These are phyloP conservation scores for Todiramphus saurophagus DNA, from an alignment of 2,113 vertebrate genomes.

Conservation along the genomic window DNA sequence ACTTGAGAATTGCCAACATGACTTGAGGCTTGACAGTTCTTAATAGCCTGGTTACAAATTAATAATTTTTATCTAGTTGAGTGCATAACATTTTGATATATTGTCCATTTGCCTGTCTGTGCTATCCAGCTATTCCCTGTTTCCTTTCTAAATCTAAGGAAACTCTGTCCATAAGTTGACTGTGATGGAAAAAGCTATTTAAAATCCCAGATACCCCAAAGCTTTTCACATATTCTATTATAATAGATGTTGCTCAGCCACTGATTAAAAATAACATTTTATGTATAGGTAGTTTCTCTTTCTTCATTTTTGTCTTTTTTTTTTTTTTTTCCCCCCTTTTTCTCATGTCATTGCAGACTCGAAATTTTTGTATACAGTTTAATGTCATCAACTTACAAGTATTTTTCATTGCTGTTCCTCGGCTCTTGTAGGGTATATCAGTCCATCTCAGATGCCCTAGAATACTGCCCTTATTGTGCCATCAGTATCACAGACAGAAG, in stretches of 20 bases:
- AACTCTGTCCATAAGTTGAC: neutral
- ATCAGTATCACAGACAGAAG: neutral
- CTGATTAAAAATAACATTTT: neutral
- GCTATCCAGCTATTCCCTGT: neutral
- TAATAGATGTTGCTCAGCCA: neutral
- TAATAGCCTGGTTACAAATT: slow-evolving; percentile 45
- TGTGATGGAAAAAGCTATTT: neutral
- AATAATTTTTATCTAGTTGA: slow-evolving; percentile 39
- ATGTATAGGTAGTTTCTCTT: neutral
- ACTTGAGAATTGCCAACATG: slow-evolving; percentile 17
- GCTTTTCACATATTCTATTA: neutral
- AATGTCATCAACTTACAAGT: neutral
- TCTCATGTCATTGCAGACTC: neutral
- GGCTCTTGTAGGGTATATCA: neutral
- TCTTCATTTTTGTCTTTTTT: neutral
- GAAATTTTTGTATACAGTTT: neutral
- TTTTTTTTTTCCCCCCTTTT: neutral
- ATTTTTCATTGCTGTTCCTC: neutral
- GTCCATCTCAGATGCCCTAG: neutral
- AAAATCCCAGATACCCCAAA: neutral
- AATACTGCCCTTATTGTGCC: neutral
- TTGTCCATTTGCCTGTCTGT: slow-evolving; percentile 24
- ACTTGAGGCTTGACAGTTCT: slow-evolving; percentile 36
- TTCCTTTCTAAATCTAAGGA: neutral
- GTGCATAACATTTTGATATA: slow-evolving; percentile 45